These are phyloP conservation scores for Deroplatys truncata DNA, from an alignment of 2,888 invertebrate species.

Conservation along the genomic window DNA sequence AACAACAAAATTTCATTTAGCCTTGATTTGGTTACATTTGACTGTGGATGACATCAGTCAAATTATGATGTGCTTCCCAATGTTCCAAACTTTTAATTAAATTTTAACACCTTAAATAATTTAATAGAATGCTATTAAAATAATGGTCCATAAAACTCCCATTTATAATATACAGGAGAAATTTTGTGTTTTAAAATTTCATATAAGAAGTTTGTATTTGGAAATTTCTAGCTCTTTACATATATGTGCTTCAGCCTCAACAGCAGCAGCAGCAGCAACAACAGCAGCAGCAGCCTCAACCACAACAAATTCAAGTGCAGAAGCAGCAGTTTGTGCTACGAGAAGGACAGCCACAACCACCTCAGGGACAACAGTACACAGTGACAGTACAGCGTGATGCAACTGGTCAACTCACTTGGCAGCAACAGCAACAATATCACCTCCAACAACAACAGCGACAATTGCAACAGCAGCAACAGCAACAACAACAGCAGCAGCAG, in stretches of 20 bases:
- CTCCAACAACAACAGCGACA: constrained; percentile 47
- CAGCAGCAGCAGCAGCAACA: constrained; percentile 39
- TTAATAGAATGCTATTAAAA: too few relatives aligned
- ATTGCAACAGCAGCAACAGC: constrained; percentile 38
- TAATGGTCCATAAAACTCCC: too few relatives aligned
- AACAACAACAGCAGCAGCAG: constrained; percentile 46
- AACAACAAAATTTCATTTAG: too few relatives aligned
- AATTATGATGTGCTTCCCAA: too few relatives aligned
- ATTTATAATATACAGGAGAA: too few relatives aligned
- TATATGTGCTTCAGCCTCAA: constrained; percentile 25
- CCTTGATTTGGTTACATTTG: too few relatives aligned
- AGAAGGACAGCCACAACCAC: constrained; percentile 44
- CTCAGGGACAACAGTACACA: constrained; percentile 46
- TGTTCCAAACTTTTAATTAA: too few relatives aligned
- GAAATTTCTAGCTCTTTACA: not conserved
- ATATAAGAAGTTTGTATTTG: not conserved
- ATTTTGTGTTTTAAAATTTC: too few relatives aligned
- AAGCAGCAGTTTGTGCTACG: constrained; percentile 23
- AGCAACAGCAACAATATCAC: constrained; percentile 41
- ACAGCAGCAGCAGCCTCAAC: constrained; percentile 25
- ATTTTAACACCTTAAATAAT: too few relatives aligned
- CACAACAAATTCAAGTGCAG: constrained; percentile 29
- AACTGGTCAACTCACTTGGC: constrained; percentile 41
- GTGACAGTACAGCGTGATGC: constrained; percentile 37
- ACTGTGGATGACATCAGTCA: too few relatives aligned